Percentiles rank a stretch among this genome's conserved stretches.
Conservation (phyloP, 2,113 vertebrate species). For the Oenanthe oenanthe region DNA sequence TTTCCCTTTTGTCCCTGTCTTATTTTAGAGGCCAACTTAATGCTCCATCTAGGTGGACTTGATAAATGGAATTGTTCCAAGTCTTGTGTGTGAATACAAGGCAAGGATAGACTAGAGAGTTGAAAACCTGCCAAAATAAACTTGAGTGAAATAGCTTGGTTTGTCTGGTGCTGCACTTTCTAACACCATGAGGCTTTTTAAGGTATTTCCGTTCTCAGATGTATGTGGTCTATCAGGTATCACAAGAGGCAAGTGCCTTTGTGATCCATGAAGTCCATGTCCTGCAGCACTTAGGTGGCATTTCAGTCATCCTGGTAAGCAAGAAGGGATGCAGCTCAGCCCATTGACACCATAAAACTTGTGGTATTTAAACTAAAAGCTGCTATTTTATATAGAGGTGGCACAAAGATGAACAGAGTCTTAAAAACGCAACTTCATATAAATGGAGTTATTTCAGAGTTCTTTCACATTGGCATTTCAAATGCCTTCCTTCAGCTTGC, state of each 20-base stretch:
- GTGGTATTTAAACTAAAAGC: not conserved
- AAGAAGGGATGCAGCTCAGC: not conserved
- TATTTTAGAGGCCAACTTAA: slow-evolving; percentile 13
- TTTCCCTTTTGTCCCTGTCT: not conserved
- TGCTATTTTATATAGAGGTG: not conserved
- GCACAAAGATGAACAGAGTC: not conserved
- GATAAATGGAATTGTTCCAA: slow-evolving; percentile 46
- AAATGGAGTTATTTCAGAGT: not conserved
- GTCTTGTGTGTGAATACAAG: not conserved
- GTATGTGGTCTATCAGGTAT: not conserved
- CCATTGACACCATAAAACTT: not conserved
- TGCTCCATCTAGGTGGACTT: not conserved
- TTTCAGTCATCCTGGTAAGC: not conserved
- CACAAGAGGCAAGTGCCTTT: not conserved
- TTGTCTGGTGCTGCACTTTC: not conserved
- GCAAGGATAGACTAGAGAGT: not conserved
- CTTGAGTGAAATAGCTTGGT: not conserved
- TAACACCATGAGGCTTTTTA: not conserved
- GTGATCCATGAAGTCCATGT: not conserved
- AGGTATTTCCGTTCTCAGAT: slow-evolving; percentile 29
- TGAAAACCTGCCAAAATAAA: slow-evolving; percentile 36
- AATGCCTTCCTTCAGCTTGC: not conserved
- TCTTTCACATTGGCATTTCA: not conserved
- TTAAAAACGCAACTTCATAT: not conserved
- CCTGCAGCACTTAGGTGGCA: not conserved